Evolutionary conservation across 2,113 vertebrate genomes (phyloP).

Genomic region (Rhadina sibilatrix): DNA sequence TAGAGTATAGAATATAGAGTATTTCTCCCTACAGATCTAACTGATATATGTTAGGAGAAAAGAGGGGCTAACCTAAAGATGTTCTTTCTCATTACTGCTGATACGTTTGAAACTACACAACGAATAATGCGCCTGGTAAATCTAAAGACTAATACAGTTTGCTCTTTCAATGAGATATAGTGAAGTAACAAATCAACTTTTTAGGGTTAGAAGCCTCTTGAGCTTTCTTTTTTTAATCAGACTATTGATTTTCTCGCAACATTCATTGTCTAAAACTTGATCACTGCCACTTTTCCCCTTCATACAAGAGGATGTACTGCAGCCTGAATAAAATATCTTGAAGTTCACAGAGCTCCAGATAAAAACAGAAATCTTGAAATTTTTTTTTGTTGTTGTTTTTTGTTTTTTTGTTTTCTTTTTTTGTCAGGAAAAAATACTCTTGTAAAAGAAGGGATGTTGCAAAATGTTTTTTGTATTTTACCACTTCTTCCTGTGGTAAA

Average conservation of each 20-base stretch:
- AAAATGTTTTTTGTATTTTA: slow-evolving; percentile 9
- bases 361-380: not conserved
- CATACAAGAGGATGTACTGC: not conserved
- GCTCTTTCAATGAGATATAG: slow-evolving; percentile 58
- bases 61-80: slow-evolving; percentile 21
- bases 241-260: slow-evolving; percentile 67
- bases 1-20: not conserved
- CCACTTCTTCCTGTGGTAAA: not conserved
- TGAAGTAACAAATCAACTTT: slow-evolving; percentile 72
- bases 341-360: not conserved
- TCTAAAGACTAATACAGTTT: slow-evolving; percentile 43
- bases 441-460: not conserved
- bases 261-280: slow-evolving; percentile 61
- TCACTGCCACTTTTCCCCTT: slow-evolving; percentile 40
- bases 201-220: slow-evolving; percentile 68
- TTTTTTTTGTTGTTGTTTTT: not conserved
- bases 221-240: slow-evolving; percentile 72
- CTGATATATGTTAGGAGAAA: slow-evolving; percentile 11
- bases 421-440: not conserved
- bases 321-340: slow-evolving; percentile 14
- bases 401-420: not conserved
- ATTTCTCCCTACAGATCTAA: slow-evolving; percentile 31
- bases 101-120: slow-evolving; percentile 34
- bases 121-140: slow-evolving; percentile 55
- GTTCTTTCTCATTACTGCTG: slow-evolving; percentile 50